These are phyloP conservation scores for Aethina tumida DNA, from an alignment of 1,140 invertebrate species.

Conservation along the genomic window DNA sequence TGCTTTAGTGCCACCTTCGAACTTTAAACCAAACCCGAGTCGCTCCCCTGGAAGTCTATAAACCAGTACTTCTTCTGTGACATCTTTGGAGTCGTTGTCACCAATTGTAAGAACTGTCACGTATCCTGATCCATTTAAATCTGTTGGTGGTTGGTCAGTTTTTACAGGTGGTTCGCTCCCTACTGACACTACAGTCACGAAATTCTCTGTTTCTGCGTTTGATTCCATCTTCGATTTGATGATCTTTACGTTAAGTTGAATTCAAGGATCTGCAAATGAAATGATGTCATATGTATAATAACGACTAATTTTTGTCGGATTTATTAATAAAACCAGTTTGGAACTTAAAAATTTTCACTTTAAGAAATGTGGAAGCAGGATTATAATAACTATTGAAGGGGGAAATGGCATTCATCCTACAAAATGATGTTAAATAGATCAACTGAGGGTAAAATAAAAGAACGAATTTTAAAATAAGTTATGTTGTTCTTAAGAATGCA, in stretches of 20 bases:
- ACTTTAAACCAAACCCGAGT: slow-evolving; percentile 82
- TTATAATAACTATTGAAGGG: too few relatives aligned
- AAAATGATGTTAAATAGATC: too few relatives aligned
- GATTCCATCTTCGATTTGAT: slow-evolving; percentile 2
- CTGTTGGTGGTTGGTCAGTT: slow-evolving; percentile 26
- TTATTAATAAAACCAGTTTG: neutral
- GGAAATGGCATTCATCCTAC: too few relatives aligned
- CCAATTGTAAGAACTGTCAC: slow-evolving; percentile 33
- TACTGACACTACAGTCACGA: slow-evolving; percentile 61
- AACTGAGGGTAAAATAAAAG: too few relatives aligned
- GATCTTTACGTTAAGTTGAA: slow-evolving; percentile 5
- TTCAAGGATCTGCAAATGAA: slow-evolving; percentile 10
- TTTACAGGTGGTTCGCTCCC: slow-evolving; percentile 36
- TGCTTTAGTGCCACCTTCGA: slow-evolving; percentile 77
- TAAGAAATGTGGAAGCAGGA: too few relatives aligned
- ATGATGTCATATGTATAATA: slow-evolving; percentile 5
- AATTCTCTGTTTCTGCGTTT: slow-evolving; percentile 38
- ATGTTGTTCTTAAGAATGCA: too few relatives aligned
- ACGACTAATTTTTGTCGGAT: slow-evolving; percentile 9
- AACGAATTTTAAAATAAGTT: too few relatives aligned
- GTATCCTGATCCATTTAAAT: slow-evolving; percentile 27
- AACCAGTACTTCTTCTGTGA: slow-evolving; percentile 63
- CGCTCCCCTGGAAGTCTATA: slow-evolving; percentile 79
- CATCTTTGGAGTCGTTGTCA: slow-evolving; percentile 24
- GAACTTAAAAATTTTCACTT: too few relatives aligned